Evolutionary conservation across 1,140 invertebrate genomes (phyloP).

Genomic region (Bombus superbus): DNA sequence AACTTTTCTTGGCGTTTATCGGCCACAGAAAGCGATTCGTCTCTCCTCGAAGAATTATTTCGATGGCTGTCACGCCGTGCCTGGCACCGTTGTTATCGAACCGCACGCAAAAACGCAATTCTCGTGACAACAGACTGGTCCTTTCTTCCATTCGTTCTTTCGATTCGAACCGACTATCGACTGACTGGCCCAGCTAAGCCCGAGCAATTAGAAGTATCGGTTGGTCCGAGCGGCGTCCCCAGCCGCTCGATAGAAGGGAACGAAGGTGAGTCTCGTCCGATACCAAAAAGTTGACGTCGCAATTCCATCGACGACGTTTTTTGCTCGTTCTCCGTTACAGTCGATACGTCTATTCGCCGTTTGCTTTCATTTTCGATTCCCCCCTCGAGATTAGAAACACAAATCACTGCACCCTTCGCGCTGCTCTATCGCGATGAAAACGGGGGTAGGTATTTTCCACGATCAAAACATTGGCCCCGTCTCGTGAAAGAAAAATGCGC

Average conservation of each 20-base stretch:
- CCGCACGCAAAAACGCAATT: constrained; percentile 44
- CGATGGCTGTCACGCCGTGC: neutral
- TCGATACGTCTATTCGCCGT: constrained; percentile 13
- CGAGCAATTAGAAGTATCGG: constrained; percentile 20
- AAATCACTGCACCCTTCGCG: neutral
- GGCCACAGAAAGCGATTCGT: neutral
- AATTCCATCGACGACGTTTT: constrained; percentile 5
- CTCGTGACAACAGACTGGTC: neutral
- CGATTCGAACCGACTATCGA: neutral
- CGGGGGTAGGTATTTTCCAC: neutral
- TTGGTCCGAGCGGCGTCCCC: neutral
- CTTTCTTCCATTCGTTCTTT: neutral
- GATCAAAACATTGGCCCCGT: constrained; percentile 1
- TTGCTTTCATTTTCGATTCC: neutral
- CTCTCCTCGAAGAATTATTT: constrained; percentile 20
- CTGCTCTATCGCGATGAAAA: neutral
- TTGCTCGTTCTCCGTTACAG: neutral
- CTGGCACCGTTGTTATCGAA: neutral
- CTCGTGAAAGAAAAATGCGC: neutral
- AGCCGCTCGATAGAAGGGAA: neutral
- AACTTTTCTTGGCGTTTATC: neutral
- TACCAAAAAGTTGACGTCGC: constrained; percentile 24
- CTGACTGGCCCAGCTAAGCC: neutral
- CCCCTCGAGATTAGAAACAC: constrained; percentile 19
- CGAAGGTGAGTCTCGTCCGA: neutral